phyloP scores from a whole-genome alignment of 2,888 invertebrate genomes.

The Nasonia oneida region DNA sequence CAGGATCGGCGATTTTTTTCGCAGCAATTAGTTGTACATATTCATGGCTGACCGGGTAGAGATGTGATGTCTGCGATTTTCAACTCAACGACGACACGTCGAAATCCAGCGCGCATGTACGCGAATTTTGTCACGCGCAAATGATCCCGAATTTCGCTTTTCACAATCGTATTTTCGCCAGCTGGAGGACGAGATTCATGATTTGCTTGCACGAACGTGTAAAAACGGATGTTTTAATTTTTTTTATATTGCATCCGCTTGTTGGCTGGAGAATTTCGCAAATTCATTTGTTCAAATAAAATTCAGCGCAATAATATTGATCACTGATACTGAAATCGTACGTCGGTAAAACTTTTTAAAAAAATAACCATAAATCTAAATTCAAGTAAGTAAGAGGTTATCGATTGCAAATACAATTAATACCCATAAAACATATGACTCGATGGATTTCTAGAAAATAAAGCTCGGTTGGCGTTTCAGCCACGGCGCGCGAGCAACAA shows the following conservation, averaged over 20 bases:
- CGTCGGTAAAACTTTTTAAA: too few species aligned
- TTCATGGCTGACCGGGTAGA: neutral
- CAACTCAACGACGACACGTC: neutral
- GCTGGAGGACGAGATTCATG: neutral
- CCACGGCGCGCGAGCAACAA: neutral
- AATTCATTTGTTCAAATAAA: too few species aligned
- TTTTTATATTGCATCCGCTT: too few species aligned
- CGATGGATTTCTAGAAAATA: neutral
- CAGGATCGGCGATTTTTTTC: neutral
- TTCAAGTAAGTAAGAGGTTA: neutral
- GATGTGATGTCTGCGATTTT: neutral
- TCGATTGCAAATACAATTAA: too few species aligned
- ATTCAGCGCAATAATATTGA: too few species aligned
- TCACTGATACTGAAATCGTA: too few species aligned
- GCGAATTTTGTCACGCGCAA: neutral
- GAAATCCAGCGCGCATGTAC: neutral
- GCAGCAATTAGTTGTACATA: neutral
- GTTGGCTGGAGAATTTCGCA: too few species aligned
- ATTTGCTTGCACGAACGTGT: neutral
- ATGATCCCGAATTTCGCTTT: conserved; percentile 8
- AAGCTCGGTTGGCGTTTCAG: neutral
- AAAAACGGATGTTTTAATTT: neutral
- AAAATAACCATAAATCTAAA: neutral
- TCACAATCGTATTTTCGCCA: neutral
- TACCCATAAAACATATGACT: neutral